phyloP scores from a whole-genome alignment of 2,113 vertebrate genomes.

The Saguinus midas region DNA sequence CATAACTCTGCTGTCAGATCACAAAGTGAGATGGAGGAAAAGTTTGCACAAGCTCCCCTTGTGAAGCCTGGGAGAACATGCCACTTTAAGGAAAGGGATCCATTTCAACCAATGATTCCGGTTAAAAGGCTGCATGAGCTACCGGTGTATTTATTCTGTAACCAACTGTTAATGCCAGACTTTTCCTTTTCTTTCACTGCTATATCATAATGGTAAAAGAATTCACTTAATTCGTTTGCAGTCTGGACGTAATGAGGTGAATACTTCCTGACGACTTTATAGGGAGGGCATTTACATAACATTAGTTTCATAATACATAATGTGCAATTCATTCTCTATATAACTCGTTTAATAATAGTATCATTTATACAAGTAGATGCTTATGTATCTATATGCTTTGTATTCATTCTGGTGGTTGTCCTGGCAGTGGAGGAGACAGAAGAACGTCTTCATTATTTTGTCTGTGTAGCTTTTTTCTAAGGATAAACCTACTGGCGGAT shows the following conservation, averaged over 20 bases:
- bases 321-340: conserved; percentile 17
- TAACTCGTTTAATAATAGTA: conserved; percentile 28
- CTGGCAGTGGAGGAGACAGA: background rate
- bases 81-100: background rate
- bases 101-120: background rate
- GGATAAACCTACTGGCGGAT: background rate
- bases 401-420: background rate
- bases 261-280: conserved; percentile 27
- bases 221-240: conserved; percentile 43
- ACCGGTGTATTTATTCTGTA: background rate
- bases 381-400: background rate
- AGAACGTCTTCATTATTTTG: background rate
- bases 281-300: conserved; percentile 54
- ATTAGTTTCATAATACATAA: background rate
- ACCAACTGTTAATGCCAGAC: background rate
- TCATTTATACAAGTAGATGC: conserved; percentile 20
- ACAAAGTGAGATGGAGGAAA: background rate
- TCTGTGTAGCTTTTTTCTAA: conserved; percentile 8
- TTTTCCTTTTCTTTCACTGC: background rate
- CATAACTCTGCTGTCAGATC: background rate
- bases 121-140: background rate
- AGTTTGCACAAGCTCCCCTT: background rate
- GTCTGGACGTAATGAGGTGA: conserved; percentile 16
- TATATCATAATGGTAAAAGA: background rate
- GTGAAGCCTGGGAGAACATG: background rate